Base-by-base conservation (phyloP, 2,113 vertebrate genomes). In the Sebastes fasciatus region DNA sequence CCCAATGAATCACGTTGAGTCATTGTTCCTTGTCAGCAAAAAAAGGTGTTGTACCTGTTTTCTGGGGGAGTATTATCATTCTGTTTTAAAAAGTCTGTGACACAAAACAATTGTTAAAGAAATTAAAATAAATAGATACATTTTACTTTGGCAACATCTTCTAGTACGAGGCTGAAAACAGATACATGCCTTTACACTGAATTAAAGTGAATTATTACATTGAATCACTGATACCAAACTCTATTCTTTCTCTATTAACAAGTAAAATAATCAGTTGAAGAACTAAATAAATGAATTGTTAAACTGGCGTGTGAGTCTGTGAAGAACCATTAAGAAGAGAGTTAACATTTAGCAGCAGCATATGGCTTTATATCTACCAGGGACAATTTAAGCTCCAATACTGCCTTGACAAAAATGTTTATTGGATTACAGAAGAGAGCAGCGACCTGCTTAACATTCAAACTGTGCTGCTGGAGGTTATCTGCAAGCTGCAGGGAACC, bases 371-470 rank as follows among this genome's bases (percentile, higher is more conserved):
- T 42, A 66, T 58, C 52, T 17, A 55, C 62, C 62, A 8, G 63
- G 14, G 79, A 68, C 71, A 68, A 61, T 54, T 58, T 23, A 67
- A 74, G n/a, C 71, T 51, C 34, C 45, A 7, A 14, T 11, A 14
- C 63, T 61, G 70, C 52, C 62, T 45, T 66, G 19, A 58, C 43
- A 66, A 60, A 58, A 80, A 42, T 17, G 79, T 66, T 74, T 66
- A 49, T 66, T 49, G 60, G 78, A 73, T 66, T 66, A 51, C 19
- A 58, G 70, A 67, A 23, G 62, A 64, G 67, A 48, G 60, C 60
- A 58, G 70, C 43, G 43, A 8, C 62, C 70, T 67, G 70, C 62
- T 74, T 61, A 60, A 67, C 45, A 52, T 74, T 67, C 79, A 60
- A 0, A 67, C 70, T 12, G 43, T 51, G 62, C 70, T 74, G 63